phyloP scores from a whole-genome alignment of 2,113 vertebrate genomes.

The Psophia crepitans region DNA sequence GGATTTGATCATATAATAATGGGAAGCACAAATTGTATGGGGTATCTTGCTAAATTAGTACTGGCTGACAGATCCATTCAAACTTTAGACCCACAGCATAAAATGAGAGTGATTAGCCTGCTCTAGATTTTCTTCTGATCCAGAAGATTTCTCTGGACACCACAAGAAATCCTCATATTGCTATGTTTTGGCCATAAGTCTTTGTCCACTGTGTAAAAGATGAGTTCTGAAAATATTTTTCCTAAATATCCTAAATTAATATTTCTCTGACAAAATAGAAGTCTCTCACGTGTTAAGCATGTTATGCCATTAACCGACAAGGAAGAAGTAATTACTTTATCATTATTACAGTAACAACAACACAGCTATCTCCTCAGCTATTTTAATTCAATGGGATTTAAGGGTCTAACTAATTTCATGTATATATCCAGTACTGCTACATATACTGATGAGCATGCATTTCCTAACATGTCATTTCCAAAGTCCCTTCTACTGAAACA shows the following conservation, averaged over 20 bases:
- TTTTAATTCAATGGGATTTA: constrained; percentile 13
- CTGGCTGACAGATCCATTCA: background rate
- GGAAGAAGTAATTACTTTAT: constrained; percentile 6
- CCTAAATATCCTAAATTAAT: background rate
- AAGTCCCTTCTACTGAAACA: background rate
- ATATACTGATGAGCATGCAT: background rate
- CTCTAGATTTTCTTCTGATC: background rate
- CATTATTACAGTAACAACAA: background rate
- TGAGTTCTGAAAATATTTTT: background rate
- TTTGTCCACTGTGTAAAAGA: background rate
- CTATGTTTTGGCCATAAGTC: background rate
- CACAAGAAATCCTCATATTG: background rate
- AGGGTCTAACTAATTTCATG: background rate
- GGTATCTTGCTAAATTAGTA: background rate
- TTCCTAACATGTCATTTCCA: background rate
- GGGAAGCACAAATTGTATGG: background rate
- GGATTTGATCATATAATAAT: background rate
- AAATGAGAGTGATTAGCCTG: background rate
- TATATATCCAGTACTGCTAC: background rate
- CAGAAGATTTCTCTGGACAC: background rate
- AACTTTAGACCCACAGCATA: background rate
- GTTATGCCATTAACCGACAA: background rate
- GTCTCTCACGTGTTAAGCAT: background rate
- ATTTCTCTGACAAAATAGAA: background rate
- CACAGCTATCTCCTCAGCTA: constrained; percentile 2